Evolutionary conservation across 2,113 vertebrate genomes (phyloP).

Genomic region (Rhineura floridana): DNA sequence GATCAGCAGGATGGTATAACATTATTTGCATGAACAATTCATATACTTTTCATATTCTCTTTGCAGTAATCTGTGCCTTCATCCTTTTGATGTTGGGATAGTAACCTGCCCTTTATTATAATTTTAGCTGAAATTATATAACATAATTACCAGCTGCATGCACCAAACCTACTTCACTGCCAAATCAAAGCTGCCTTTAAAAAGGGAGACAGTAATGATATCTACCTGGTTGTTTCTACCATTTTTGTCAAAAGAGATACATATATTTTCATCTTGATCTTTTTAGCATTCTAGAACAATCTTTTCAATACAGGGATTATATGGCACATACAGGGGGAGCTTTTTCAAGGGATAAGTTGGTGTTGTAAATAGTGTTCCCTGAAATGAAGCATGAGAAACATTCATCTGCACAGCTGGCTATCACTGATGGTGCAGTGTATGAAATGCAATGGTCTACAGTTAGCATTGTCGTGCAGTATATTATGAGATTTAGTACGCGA

Average conservation of each 20-base stretch:
- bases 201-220: constrained; percentile 45
- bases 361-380: background rate
- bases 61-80: constrained; percentile 5
- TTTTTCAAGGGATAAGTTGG: background rate
- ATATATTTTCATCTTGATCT: constrained; percentile 24
- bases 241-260: constrained; percentile 51
- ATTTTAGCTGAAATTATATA: constrained; percentile 26
- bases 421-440: constrained; percentile 41
- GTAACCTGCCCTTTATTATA: background rate
- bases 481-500: constrained; percentile 30
- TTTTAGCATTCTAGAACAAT: background rate
- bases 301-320: background rate
- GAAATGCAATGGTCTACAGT: constrained; percentile 52
- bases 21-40: background rate
- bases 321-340: no score
- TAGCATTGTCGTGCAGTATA: constrained; percentile 45
- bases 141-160: constrained; percentile 1
- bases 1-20: rapidly evolving
- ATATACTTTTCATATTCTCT: constrained; percentile 3
- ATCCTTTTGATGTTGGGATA: background rate
- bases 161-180: constrained; percentile 14
- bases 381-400: background rate
- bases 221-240: constrained; percentile 26
- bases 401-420: constrained; percentile 55
- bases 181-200: constrained; percentile 45